A percentile compares a stretch with the other conserved stretches of the same genome.
Evolutionary conservation across 2,797 vertebrate species (phyloP).

Genomic region (Pipistrellus nathusii): DNA sequence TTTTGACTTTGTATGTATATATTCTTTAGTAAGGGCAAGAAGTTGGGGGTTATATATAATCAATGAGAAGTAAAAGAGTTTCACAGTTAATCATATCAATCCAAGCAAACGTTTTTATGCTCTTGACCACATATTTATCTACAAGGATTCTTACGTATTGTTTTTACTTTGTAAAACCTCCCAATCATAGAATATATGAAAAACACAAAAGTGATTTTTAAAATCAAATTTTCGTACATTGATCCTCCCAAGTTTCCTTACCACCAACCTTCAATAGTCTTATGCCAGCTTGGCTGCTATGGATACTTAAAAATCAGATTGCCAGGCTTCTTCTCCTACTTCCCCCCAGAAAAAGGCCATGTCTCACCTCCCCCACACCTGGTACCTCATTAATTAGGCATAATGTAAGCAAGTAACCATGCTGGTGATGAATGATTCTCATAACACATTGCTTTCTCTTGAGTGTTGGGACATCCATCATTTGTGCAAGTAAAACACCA

Average conservation of each 20-base stretch:
- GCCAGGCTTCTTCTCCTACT: background rate
- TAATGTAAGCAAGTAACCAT: background rate
- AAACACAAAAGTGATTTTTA: background rate
- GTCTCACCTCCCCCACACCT: background rate
- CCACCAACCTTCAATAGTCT: background rate
- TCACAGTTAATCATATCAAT: background rate
- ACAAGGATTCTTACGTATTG: no score
- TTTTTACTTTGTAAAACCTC: conserved; percentile 44
- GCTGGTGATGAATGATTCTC: background rate
- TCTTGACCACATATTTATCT: background rate
- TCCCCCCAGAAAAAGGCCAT: background rate
- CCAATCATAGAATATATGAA: background rate
- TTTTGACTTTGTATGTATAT: background rate
- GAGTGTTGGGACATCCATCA: background rate
- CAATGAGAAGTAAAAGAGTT: background rate
- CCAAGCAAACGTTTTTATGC: background rate
- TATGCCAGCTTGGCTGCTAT: background rate
- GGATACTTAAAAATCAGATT: background rate
- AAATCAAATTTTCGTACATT: background rate
- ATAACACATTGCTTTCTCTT: background rate
- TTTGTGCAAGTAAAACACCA: background rate
- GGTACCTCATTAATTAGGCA: background rate
- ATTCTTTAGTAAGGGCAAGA: background rate
- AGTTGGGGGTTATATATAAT: background rate
- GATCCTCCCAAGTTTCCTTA: background rate